Base-by-base conservation (phyloP, 2,888 invertebrate species). In the Calephelis perditalis region DNA sequence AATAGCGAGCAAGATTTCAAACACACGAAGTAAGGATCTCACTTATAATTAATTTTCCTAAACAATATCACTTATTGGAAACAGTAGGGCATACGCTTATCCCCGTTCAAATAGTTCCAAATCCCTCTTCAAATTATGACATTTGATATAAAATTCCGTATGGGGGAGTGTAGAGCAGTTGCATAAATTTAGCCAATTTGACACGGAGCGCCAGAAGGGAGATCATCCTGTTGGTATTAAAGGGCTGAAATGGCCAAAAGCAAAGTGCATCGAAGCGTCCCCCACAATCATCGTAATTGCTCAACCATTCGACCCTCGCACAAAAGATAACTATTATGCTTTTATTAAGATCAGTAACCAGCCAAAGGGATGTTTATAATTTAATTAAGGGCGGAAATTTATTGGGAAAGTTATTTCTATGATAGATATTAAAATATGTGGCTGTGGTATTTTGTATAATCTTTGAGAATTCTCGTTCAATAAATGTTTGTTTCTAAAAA, bases 141-240 rank as follows among this genome's bases (percentile, higher is more conserved):
- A 82, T 86, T 82, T 83, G 84, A 86, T 84, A 84, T 78, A 80
- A 75, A 75, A 71, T 73, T 70, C 67, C 69, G 70, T 62, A 60
- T 60, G 62, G 71, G 72, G 73, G 68, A 74, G 73, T 74, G 72
- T 71, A 76, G 73, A 68, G 79, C 77, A 79, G 79, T 84, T 83
- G 88, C 86, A 88, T 88, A 87, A 87, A 88, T 88, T 88, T 85
- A 78, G 83, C 78, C 84, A 86, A 88, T 87, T 86, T 82, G 84
- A 81, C 80, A 83, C 81, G 82, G 76, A 77, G 73, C 67, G 54
- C 59, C 61, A 64, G 66, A 61, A 65, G 66, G 66, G 64, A 65
- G 65, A 63, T 60, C 61, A 56, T 61, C 60, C 56, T n/a, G 56
- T 49, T 47, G 59, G 46, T 56, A 54, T 55, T 55, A 63, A 63